phyloP scores from a whole-genome alignment of 1,140 invertebrate species.

The Micrasema longulum region DNA sequence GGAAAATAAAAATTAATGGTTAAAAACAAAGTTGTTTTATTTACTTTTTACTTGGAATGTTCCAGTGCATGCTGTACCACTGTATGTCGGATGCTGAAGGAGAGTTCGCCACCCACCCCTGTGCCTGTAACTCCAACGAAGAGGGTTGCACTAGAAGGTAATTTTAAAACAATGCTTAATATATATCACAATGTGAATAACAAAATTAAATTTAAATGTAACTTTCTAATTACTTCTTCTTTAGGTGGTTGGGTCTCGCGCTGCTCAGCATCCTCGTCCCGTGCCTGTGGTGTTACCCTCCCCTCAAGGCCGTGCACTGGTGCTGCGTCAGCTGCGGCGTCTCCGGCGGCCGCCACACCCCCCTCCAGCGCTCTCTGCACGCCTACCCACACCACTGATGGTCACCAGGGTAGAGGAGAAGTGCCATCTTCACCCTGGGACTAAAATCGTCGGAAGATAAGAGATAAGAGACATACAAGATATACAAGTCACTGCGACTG shows the following conservation, averaged over 20 bases:
- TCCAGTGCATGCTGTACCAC: constrained; percentile 90
- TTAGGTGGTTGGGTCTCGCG: constrained; percentile 85
- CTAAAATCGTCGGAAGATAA: too few relatives aligned
- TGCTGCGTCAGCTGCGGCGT: constrained; percentile 82
- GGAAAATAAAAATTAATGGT: too few relatives aligned
- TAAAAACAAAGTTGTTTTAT: too few relatives aligned
- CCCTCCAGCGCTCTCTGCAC: constrained; percentile 57
- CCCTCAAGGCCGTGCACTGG: constrained; percentile 85
- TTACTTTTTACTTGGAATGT: constrained; percentile 28
- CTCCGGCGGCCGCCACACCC: constrained; percentile 86
- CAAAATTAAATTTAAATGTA: neutral
- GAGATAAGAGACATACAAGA: too few relatives aligned
- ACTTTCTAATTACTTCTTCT: constrained; percentile 45
- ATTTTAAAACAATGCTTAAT: constrained; percentile 10
- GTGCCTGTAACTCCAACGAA: constrained; percentile 74
- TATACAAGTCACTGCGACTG: too few relatives aligned
- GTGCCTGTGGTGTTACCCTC: constrained; percentile 93
- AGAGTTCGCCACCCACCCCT: constrained; percentile 84
- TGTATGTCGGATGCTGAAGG: constrained; percentile 89
- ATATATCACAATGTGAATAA: neutral
- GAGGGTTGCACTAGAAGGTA: constrained; percentile 71
- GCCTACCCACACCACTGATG: constrained; percentile 45
- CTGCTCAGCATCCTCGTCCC: constrained; percentile 90
- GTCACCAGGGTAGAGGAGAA: neutral
- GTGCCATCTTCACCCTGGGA: neutral